Evolutionary conservation across 1,140 invertebrate species (phyloP).

Genomic region (Drosophila gunungcola): DNA sequence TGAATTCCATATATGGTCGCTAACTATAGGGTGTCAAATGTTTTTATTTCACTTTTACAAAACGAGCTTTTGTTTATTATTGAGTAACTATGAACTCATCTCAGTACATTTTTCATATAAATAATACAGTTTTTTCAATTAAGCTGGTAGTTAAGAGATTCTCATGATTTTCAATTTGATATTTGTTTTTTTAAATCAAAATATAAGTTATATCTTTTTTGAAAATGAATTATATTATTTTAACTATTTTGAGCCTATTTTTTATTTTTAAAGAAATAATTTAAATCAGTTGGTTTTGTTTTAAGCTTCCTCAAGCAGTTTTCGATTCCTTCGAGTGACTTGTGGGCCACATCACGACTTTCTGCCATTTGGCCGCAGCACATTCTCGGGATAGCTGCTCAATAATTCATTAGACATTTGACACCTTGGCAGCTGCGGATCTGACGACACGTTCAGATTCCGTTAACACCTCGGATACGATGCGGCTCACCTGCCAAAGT

Average conservation of each 20-base stretch:
- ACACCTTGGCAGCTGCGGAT: slow-evolving; percentile 27
- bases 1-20: background rate
- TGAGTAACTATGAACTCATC: too few species aligned
- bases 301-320: background rate
- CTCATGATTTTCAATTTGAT: too few species aligned
- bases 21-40: background rate
- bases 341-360: slow-evolving; percentile 14
- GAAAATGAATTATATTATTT: too few species aligned
- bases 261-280: background rate
- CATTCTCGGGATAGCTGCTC: slow-evolving; percentile 25
- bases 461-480: slow-evolving; percentile 41
- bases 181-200: too few species aligned
- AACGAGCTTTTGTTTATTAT: too few species aligned
- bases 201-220: too few species aligned
- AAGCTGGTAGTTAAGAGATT: too few species aligned
- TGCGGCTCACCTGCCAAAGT: slow-evolving; percentile 3
- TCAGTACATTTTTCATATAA: too few species aligned
- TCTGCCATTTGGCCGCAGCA: slow-evolving; percentile 11
- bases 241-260: too few species aligned
- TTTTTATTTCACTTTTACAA: background rate
- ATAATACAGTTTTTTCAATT: too few species aligned
- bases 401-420: slow-evolving; percentile 54
- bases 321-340: background rate
- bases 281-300: too few species aligned
- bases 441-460: slow-evolving; percentile 38